Base-by-base conservation (phyloP, 1,140 invertebrate species). In the Meloidogyne hapla region DNA sequence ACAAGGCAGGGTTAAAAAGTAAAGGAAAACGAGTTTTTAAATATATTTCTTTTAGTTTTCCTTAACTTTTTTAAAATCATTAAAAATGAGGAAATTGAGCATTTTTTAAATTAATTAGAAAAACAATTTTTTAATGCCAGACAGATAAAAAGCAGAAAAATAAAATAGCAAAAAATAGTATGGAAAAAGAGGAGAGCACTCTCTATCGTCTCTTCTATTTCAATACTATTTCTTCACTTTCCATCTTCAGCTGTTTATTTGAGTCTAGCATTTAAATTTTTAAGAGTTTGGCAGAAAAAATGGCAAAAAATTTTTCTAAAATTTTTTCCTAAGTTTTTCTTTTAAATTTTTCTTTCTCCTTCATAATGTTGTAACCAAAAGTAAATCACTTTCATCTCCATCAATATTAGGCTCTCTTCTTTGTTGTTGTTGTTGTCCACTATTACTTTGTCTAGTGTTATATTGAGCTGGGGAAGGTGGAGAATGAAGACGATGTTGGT, bases 311-410 rank as follows among this genome's bases (percentile, higher is more conserved):
- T 33, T 33, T n/a, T 33, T 8, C 33, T 33, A 33, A 1, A 0
- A 33, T 33, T 33, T 8, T 33, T 33, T 33, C 8, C 33, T 5
- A 33, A 33, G 8, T 33, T 33, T 33, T n/a, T n/a, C n/a, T n/a
- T n/a, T n/a, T n/a, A n/a, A n/a, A 33, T 33, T 33, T 33, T 33
- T 33, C 8, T 0, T 33, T 33, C 33, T 33, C 33, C n/a, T 33
- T 56, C 64, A 76, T 28, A 76, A 69, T 61, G 75, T 76, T 67
- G 75, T 76, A 66, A 76, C 75, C 25, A 76, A 56, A 33, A 76
- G 61, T 26, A 76, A 56, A 28, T 76, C 75, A 40, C 73, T 66
- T 74, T 76, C 75, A n/a, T 56, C 48, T 56, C 12, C 48, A n/a
- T 56, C 12, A n/a, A 56, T n/a, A 56, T 56, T 26, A 74, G 75